A percentile compares a stretch with the other conserved stretches of the same genome.
Evolutionary conservation across 53 echinoderm and acorn worm genomes (phyloP).

Genomic region (Astropecten irregularis): DNA sequence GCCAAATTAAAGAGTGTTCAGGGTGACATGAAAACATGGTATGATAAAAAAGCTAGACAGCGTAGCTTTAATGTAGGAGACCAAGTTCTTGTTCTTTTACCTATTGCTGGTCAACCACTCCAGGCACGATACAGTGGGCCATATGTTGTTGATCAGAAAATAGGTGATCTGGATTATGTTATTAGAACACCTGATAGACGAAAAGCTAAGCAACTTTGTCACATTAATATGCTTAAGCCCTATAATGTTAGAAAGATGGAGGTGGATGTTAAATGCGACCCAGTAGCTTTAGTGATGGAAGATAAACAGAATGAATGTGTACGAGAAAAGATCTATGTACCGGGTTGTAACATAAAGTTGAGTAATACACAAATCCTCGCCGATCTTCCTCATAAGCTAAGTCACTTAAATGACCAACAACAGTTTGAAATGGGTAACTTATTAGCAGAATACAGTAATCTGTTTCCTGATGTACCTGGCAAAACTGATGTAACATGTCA

Average conservation of each 20-base stretch:
- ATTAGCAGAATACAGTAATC: no score
- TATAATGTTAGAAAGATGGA: conserved; percentile 10
- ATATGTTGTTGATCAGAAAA: conserved; percentile 40
- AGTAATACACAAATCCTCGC: no score
- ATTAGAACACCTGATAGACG: conserved; percentile 59
- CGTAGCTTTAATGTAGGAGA: conserved; percentile 67
- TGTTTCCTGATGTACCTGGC: neutral
- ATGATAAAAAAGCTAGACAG: conserved; percentile 53
- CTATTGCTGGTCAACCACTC: conserved; percentile 39
- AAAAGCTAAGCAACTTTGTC: conserved; percentile 59
- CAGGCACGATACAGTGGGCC: conserved; percentile 56
- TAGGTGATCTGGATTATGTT: conserved; percentile 54
- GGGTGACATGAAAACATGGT: conserved; percentile 62
- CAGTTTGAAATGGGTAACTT: no score
- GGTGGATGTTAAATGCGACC: neutral
- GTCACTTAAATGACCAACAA: no score
- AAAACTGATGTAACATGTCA: conserved; percentile 41
- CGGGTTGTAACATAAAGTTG: no score
- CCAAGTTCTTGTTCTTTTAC: conserved; percentile 64
- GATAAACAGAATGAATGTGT: neutral
- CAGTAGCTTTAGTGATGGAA: neutral
- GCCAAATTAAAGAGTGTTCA: conserved; percentile 4
- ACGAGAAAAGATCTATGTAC: no score
- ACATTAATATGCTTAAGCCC: conserved; percentile 72
- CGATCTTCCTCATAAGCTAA: no score